Conservation (phyloP, 2,888 invertebrate species). For the Druceiella hillmani region DNA sequence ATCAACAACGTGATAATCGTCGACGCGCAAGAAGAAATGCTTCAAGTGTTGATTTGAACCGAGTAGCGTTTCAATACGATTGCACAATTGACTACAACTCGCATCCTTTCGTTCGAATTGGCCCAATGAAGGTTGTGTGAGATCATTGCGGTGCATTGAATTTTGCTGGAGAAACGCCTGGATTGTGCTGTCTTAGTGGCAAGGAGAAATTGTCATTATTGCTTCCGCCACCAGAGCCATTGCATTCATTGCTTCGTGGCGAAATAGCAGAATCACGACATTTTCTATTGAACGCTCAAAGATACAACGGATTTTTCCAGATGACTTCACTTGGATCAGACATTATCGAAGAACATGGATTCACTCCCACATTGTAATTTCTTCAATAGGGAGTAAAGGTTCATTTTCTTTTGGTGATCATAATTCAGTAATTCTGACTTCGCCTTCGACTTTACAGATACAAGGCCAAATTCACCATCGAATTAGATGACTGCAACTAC, state of each 20-base stretch:
- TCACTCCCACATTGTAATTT: constrained; percentile 16
- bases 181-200: too few relatives aligned
- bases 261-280: constrained; percentile 17
- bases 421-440: neutral
- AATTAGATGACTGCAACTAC: constrained; percentile 14
- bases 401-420: constrained; percentile 4
- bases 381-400: neutral
- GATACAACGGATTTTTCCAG: constrained; percentile 19
- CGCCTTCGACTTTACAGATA: neutral
- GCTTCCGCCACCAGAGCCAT: constrained; percentile 2
- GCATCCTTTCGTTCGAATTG: too few relatives aligned
- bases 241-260: constrained; percentile 5
- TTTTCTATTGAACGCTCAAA: constrained; percentile 21
- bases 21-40: too few relatives aligned
- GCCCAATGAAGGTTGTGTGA: too few relatives aligned
- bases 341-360: constrained; percentile 20
- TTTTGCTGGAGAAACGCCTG: too few relatives aligned
- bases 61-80: too few relatives aligned
- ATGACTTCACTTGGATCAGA: constrained; percentile 23
- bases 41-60: too few relatives aligned
- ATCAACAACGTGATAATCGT: too few relatives aligned
- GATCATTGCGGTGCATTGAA: too few relatives aligned
- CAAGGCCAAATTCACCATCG: constrained; percentile 1
- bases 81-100: too few relatives aligned
- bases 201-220: neutral